Percentiles rank a stretch among this genome's conserved stretches.
Evolutionary conservation across 2,113 vertebrate species (phyloP).

Genomic region (Microtus oregoni): DNA sequence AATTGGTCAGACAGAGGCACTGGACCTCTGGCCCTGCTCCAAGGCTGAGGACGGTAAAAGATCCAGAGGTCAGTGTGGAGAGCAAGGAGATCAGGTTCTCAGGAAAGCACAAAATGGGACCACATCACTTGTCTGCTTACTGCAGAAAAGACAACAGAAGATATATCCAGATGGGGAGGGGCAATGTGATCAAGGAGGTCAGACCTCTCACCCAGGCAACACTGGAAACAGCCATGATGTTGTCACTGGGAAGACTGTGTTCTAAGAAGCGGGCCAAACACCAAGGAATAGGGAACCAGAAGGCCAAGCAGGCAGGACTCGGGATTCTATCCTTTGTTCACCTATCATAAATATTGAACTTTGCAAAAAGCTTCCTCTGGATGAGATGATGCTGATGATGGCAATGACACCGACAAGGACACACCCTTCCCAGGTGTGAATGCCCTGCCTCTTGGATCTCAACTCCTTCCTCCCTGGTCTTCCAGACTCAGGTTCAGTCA

Average conservation of each 20-base stretch:
- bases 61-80: constrained; percentile 55
- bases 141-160: neutral
- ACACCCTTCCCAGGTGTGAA: neutral
- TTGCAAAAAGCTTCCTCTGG: neutral
- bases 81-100: constrained; percentile 80
- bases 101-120: neutral
- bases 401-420: accelerated
- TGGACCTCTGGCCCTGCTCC: neutral
- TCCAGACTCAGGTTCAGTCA: neutral
- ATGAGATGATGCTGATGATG: neutral
- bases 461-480: neutral
- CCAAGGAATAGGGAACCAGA: neutral
- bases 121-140: neutral
- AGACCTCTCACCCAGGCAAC: neutral
- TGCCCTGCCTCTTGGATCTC: no score
- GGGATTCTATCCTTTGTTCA: neutral
- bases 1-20: constrained; percentile 13
- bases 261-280: neutral
- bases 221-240: neutral
- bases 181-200: neutral
- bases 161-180: accelerated
- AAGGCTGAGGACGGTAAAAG: constrained; percentile 22
- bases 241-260: neutral
- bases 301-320: neutral
- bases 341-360: neutral